phyloP scores from a whole-genome alignment of 1,140 invertebrate species.

The Drosophila sturtevanti region DNA sequence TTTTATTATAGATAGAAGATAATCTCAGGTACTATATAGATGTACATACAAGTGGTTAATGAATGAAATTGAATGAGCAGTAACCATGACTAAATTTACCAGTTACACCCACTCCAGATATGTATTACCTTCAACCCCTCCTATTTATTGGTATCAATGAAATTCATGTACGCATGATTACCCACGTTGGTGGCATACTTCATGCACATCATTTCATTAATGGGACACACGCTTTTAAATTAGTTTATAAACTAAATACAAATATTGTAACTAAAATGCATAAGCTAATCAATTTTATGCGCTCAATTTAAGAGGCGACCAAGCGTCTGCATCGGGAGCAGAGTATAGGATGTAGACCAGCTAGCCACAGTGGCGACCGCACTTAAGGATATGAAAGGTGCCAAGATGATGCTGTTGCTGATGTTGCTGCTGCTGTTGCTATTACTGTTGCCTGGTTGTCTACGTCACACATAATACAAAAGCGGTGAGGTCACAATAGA shows the following conservation, averaged over 20 bases:
- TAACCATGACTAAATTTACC: constrained; percentile 2
- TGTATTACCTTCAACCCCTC: background rate
- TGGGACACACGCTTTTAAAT: constrained; percentile 46
- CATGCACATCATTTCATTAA: constrained; percentile 30
- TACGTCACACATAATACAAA: constrained; percentile 40
- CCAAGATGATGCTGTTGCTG: constrained; percentile 12
- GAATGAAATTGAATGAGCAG: constrained; percentile 4
- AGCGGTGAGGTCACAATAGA: constrained; percentile 43
- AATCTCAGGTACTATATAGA: background rate
- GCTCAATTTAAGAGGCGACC: constrained; percentile 71
- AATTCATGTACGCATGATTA: constrained; percentile 1
- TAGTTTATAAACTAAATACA: constrained; percentile 75
- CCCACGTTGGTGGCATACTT: constrained; percentile 43
- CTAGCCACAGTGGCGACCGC: constrained; percentile 71
- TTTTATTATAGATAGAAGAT: background rate
- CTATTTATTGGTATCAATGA: constrained; percentile 41
- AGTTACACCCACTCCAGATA: background rate
- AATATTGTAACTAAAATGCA: constrained; percentile 69
- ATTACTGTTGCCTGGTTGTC: constrained; percentile 38
- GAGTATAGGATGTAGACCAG: constrained; percentile 21
- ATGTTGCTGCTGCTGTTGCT: background rate
- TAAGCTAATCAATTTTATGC: constrained; percentile 68
- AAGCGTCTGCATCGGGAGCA: constrained; percentile 45
- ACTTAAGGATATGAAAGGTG: constrained; percentile 46
- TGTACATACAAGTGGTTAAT: background rate